Conservation (phyloP, 2,797 vertebrate species). For the Gymnocypris eckloni region DNA sequence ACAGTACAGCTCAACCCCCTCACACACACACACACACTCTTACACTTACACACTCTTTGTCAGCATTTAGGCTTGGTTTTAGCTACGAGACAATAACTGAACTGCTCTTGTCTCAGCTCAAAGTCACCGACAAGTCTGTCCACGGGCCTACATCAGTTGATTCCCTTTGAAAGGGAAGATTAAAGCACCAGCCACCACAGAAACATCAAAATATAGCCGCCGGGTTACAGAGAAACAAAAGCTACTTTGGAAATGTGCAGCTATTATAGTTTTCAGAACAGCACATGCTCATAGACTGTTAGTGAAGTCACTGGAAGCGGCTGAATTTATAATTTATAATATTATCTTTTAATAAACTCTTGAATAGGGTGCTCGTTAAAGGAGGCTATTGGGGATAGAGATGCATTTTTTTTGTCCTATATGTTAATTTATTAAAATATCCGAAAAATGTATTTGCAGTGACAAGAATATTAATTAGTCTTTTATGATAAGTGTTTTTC, state of each 20-base stretch:
- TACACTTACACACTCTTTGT: slow-evolving; percentile 22
- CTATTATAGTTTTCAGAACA: slow-evolving; percentile 22
- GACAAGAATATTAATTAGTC: not conserved
- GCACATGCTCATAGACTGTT: not conserved
- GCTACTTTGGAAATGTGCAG: slow-evolving; percentile 13
- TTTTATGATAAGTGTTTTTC: not conserved
- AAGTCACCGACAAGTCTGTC: slow-evolving; percentile 32
- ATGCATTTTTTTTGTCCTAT: not conserved
- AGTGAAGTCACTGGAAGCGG: not conserved
- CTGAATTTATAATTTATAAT: not conserved
- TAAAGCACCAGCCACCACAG: slow-evolving; percentile 19
- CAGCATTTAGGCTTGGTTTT: slow-evolving; percentile 33
- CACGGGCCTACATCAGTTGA: not conserved
- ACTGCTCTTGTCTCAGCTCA: slow-evolving; percentile 14
- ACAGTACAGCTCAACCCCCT: slow-evolving; percentile 16
- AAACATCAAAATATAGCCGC: slow-evolving; percentile 26
- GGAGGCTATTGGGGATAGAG: not conserved
- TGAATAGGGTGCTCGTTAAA: not conserved
- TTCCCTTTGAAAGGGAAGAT: slow-evolving; percentile 32
- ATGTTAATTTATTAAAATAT: not conserved
- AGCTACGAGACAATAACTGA: slow-evolving; percentile 6
- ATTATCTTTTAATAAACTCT: slow-evolving; percentile 3
- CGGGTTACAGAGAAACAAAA: slow-evolving; percentile 21
- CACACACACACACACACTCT: slow-evolving; percentile 18
- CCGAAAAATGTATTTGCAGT: not conserved